Base-by-base conservation (phyloP, 2,888 invertebrate genomes). In the Brenthis hecate region DNA sequence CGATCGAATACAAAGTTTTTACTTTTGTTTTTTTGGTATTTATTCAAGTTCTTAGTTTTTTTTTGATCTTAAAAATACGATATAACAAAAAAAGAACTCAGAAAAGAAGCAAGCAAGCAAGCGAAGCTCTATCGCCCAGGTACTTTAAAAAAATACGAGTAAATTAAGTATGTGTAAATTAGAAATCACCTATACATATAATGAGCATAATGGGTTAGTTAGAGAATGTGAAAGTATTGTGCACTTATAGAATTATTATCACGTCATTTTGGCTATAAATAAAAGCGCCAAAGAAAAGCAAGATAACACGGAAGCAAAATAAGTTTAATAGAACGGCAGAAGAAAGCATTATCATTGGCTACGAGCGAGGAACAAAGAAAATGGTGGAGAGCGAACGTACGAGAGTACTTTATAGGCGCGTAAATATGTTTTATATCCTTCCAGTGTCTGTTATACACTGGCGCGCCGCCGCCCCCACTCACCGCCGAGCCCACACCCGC, bases 351-450 rank as follows among this genome's bases (percentile, higher is more conserved):
- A 92, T 92, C 91, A 91, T 92, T 91, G 92, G 92, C 90, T 88
- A 83, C 85, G 86, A 91, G 91, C 85, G 80, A 84, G 87, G 92
- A 92, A 92, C 92, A 92, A 92, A 92, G 92, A 92, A 91, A 92
- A 91, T 89, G 88, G 89, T 90, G 84, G 89, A 91, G 90, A 89
- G 89, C 86, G 87, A 91, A 87, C 89, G 91, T 89, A 92, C 91
- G 88, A 92, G 91, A 92, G 92, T 92, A 91, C 92, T 92, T 92
- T 92, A 92, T 92, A 92, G 92, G 92, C 92, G 92, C 92, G 92
- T 92, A 92, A 92, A 92, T 92, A 92, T 92, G 92, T 92, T 92
- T 92, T 92, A 92, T 92, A 92, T 91, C 91, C 89, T 89, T 92
- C 92, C 91, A 92, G 89, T 92, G 92, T 91, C 92, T 92, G 92